Evolutionary conservation across 2,113 vertebrate species (phyloP).

Genomic region (Cheilinus undulatus): DNA sequence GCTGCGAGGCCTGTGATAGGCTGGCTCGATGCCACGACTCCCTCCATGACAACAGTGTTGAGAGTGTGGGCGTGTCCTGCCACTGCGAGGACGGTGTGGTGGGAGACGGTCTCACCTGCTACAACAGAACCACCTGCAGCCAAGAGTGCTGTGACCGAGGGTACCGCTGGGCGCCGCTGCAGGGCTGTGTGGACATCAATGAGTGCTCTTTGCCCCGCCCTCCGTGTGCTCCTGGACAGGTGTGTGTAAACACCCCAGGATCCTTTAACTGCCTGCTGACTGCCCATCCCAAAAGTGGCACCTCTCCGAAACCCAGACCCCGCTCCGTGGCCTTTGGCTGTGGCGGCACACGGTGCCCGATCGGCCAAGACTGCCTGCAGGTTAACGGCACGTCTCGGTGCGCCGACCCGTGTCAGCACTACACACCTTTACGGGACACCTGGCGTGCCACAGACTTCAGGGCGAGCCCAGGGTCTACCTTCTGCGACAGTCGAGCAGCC

Average conservation of each 20-base stretch:
- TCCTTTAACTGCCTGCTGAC: not conserved
- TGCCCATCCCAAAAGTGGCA: not conserved
- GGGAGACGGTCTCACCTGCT: slow-evolving; percentile 4
- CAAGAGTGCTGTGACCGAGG: not conserved
- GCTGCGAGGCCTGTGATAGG: slow-evolving; percentile 4
- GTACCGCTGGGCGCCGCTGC: not conserved
- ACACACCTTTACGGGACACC: not conserved
- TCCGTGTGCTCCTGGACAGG: not conserved
- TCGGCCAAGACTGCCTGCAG: slow-evolving; percentile 1
- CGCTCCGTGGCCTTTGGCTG: not conserved
- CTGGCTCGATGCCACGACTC: not conserved
- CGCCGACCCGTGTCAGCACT: not conserved
- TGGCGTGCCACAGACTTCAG: not conserved
- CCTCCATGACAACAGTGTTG: not conserved
- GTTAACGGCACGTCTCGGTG: not conserved
- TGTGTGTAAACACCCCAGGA: not conserved
- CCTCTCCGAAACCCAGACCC: not conserved
- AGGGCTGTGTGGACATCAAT: slow-evolving; percentile 1
- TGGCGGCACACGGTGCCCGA: not conserved
- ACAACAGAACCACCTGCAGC: not conserved
- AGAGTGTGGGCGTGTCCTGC: not conserved
- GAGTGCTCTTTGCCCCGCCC: not conserved
- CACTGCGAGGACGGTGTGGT: not conserved
- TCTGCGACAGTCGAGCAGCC: not conserved
- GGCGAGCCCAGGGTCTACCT: not conserved